Conservation (phyloP, 1,140 invertebrate species). For the Elysia chlorotica region DNA sequence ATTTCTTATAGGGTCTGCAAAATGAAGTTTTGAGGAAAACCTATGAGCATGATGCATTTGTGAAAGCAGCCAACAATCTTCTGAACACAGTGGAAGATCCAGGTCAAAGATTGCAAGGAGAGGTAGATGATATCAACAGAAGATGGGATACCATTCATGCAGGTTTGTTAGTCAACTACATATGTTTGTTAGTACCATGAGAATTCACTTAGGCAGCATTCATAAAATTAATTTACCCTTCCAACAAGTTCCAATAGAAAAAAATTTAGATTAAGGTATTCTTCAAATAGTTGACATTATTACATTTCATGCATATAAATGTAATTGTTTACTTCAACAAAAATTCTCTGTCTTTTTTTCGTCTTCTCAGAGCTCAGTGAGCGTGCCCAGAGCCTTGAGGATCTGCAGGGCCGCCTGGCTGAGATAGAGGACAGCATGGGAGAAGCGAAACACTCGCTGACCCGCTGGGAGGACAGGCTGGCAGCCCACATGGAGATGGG, state of each 20-base stretch:
- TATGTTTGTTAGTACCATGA: no score
- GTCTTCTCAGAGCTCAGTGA: slow-evolving; percentile 54
- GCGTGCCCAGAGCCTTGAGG: slow-evolving; percentile 80
- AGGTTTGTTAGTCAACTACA: no score
- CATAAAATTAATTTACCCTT: no score
- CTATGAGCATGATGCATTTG: slow-evolving; percentile 88
- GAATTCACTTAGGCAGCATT: no score
- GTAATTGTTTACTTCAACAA: no score
- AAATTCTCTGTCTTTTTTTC: no score
- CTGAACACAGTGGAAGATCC: slow-evolving; percentile 83
- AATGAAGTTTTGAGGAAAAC: slow-evolving; percentile 90
- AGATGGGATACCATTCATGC: slow-evolving; percentile 88
- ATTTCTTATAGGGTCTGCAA: slow-evolving; percentile 68
- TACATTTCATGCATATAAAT: no score
- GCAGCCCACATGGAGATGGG: slow-evolving; percentile 80
- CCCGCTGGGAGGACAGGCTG: slow-evolving; percentile 85
- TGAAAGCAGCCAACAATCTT: slow-evolving; percentile 82
- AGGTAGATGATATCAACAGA: slow-evolving; percentile 79
- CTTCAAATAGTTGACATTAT: no score
- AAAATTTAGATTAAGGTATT: no score
- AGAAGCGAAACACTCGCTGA: slow-evolving; percentile 68
- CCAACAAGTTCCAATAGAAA: no score
- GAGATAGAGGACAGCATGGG: slow-evolving; percentile 78
- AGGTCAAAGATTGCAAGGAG: slow-evolving; percentile 84
- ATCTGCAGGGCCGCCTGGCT: slow-evolving; percentile 77